A percentile compares a stretch with the other conserved stretches of the same genome.
phyloP scores from a whole-genome alignment of 2,797 vertebrate species.

The Neosilurus mollespiculum region DNA sequence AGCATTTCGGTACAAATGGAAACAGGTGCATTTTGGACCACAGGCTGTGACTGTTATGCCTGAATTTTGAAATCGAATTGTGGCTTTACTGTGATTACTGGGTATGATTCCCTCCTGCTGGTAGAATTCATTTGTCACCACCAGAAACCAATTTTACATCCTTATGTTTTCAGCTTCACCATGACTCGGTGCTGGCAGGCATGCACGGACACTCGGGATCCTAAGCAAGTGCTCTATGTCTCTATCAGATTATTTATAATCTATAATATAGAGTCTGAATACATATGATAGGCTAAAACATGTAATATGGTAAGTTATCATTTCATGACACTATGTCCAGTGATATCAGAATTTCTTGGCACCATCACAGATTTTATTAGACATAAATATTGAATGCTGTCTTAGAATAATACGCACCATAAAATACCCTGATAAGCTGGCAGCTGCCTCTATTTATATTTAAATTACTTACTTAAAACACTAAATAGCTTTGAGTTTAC shows the following conservation, averaged over 20 bases:
- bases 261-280: neutral
- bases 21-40: slow-evolving; percentile 18
- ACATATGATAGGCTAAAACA: neutral
- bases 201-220: neutral
- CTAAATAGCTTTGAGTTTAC: neutral
- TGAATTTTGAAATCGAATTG: neutral
- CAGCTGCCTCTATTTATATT: neutral
- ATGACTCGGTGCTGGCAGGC: neutral
- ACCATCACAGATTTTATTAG: neutral
- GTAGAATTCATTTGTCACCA: slow-evolving; percentile 2
- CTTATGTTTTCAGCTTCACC: neutral
- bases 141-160: neutral
- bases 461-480: neutral
- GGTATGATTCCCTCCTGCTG: slow-evolving; percentile 1
- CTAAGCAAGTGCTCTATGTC: neutral
- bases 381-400: neutral
- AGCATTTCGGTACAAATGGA: slow-evolving; percentile 15
- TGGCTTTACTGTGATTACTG: neutral
- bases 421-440: neutral
- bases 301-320: too few species aligned
- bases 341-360: neutral
- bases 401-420: neutral
- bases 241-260: neutral
- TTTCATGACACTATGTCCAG: neutral
- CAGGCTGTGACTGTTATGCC: slow-evolving; percentile 7